phyloP scores from a whole-genome alignment of 1,140 invertebrate species.

The Bicyclus anynana region DNA sequence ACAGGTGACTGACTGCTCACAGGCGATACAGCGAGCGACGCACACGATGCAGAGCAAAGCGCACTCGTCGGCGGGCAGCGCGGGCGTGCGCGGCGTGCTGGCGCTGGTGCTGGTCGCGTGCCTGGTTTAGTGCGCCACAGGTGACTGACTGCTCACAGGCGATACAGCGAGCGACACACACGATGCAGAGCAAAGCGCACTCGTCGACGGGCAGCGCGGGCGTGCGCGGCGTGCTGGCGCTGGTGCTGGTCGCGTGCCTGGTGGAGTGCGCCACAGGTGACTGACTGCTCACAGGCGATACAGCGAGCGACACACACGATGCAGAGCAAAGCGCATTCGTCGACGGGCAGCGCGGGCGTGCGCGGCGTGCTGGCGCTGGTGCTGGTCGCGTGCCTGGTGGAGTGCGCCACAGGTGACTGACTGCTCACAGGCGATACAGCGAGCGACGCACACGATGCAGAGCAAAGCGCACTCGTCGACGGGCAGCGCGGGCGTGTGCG shows the following conservation, averaged over 20 bases:
- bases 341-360: too few relatives aligned
- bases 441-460: too few relatives aligned
- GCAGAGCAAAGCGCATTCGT: too few relatives aligned
- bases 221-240: constrained; percentile 21
- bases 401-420: too few relatives aligned
- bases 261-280: constrained; percentile 42
- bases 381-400: too few relatives aligned
- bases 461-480: too few relatives aligned
- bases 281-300: background rate
- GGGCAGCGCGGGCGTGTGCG: too few relatives aligned
- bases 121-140: constrained; percentile 38
- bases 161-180: too few relatives aligned
- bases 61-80: constrained; percentile 16
- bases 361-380: too few relatives aligned
- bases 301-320: too few relatives aligned
- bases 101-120: constrained; percentile 35
- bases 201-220: constrained; percentile 20
- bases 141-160: constrained; percentile 15
- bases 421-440: too few relatives aligned
- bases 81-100: constrained; percentile 23
- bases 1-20: constrained; percentile 28
- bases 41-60: constrained; percentile 23
- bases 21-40: too few relatives aligned
- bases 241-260: constrained; percentile 37
- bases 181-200: constrained; percentile 24